phyloP scores from a whole-genome alignment of 2,113 vertebrate genomes.

The Corydoras maculifer region DNA sequence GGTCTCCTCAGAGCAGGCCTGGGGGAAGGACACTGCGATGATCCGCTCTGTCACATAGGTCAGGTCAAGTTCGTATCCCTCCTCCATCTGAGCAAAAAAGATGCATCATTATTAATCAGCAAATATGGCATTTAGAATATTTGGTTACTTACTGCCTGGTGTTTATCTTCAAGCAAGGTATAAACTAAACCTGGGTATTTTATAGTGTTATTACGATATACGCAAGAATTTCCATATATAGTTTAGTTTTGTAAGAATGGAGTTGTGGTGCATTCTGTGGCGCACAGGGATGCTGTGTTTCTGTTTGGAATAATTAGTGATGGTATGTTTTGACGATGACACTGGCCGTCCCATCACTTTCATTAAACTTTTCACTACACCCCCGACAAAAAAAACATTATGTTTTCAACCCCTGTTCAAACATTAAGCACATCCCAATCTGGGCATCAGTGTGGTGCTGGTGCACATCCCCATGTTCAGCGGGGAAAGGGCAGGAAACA shows the following conservation, averaged over 20 bases:
- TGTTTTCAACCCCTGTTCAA: background rate
- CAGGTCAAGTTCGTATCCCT: slow-evolving; percentile 87
- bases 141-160: too few relatives aligned
- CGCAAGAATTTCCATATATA: too few relatives aligned
- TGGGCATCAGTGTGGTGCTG: too few relatives aligned
- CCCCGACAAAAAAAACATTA: background rate
- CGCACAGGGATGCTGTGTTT: background rate
- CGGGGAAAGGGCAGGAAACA: too few relatives aligned
- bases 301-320: background rate
- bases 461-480: too few relatives aligned
- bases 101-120: background rate
- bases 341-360: background rate
- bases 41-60: slow-evolving; percentile 93
- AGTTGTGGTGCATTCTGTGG: too few relatives aligned
- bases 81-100: slow-evolving; percentile 72
- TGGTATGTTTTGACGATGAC: background rate
- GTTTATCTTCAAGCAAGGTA: too few relatives aligned
- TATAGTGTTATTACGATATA: too few relatives aligned
- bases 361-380: background rate
- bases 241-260: too few relatives aligned
- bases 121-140: too few relatives aligned
- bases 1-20: slow-evolving; percentile 79
- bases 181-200: too few relatives aligned
- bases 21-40: slow-evolving; percentile 86
- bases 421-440: background rate